These are phyloP conservation scores for Leuciscus waleckii DNA, from an alignment of 2,797 vertebrate genomes.

Conservation along the genomic window DNA sequence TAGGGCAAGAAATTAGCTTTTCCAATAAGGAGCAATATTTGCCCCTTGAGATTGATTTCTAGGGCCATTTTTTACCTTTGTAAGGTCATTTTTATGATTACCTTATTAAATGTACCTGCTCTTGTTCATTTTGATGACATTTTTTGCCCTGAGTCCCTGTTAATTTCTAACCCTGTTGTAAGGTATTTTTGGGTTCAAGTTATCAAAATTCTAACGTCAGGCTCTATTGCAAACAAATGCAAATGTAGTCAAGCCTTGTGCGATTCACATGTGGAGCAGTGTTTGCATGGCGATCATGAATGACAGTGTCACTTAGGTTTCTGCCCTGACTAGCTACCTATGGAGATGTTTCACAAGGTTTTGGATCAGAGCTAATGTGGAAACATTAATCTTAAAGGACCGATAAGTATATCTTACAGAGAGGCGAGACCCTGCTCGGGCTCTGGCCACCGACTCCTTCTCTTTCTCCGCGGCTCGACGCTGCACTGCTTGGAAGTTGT, in stretches of 20 bases:
- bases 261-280: background rate
- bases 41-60: background rate
- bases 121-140: background rate
- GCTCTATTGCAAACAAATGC: background rate
- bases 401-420: conserved; percentile 70
- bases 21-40: background rate
- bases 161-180: background rate
- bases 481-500: conserved; percentile 86
- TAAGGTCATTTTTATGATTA: background rate
- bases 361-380: background rate
- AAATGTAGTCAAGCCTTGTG: background rate
- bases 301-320: background rate
- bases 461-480: conserved; percentile 85
- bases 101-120: no score
- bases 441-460: conserved; percentile 85
- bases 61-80: background rate
- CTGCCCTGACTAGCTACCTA: background rate
- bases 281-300: background rate
- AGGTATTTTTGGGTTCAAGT: background rate
- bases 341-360: background rate
- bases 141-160: background rate
- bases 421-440: conserved; percentile 83
- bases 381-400: background rate
- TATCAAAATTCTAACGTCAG: background rate
- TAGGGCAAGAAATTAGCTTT: background rate